Evolutionary conservation across 2,797 vertebrate genomes (phyloP).

Genomic region (Sardinella longiceps): DNA sequence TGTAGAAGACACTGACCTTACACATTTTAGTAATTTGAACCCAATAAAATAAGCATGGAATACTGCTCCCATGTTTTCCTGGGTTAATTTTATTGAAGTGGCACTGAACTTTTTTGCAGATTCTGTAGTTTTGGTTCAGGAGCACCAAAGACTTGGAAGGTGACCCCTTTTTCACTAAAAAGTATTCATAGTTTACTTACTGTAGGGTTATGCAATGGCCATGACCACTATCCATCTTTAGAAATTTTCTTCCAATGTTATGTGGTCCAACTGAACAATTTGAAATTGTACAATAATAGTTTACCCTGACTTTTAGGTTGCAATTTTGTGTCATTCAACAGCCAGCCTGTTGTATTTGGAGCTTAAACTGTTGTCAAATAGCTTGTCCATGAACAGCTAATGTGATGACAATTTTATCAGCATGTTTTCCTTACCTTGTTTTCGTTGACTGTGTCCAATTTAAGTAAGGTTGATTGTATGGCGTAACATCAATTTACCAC

Average conservation of each 20-base stretch:
- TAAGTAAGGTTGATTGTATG: conserved; percentile 52
- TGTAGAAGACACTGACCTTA: too few species aligned
- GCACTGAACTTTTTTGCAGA: too few species aligned
- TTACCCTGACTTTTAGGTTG: background rate
- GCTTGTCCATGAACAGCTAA: conserved; percentile 51
- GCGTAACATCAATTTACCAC: conserved; percentile 59
- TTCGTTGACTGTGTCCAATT: conserved; percentile 55
- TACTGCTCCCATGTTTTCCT: too few species aligned
- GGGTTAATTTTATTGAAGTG: too few species aligned
- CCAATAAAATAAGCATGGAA: too few species aligned
- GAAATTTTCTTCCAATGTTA: background rate
- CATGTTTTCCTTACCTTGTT: conserved; percentile 44
- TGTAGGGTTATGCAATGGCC: too few species aligned
- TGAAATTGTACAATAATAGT: background rate
- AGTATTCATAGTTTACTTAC: background rate
- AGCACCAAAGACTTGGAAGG: too few species aligned
- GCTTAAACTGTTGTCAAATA: conserved; percentile 35
- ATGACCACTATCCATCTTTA: background rate
- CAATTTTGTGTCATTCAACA: conserved; percentile 31
- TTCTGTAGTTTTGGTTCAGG: too few species aligned
- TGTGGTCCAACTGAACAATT: background rate
- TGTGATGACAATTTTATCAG: conserved; percentile 41
- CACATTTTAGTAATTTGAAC: too few species aligned
- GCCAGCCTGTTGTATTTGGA: conserved; percentile 36
- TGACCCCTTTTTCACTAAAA: too few species aligned